Base-by-base conservation (phyloP, 2,888 invertebrate genomes). In the Torymus tubicola region DNA sequence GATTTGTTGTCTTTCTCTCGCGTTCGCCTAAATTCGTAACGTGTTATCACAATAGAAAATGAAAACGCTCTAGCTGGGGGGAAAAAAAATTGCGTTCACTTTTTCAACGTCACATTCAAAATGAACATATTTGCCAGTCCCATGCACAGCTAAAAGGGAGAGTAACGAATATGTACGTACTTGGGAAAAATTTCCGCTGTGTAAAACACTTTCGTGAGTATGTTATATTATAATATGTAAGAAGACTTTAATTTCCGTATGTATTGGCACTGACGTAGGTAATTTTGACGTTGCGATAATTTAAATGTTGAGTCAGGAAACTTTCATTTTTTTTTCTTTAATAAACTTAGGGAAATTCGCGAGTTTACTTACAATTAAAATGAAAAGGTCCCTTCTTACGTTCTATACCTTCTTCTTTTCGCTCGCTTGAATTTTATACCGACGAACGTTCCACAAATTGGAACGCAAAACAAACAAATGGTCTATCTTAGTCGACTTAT, bases 241-340 rank as follows among this genome's bases (percentile, higher is more conserved):
- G 61, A 77, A 70, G 68, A 69, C 55, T 63, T 53, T 57, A 73
- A 74, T 64, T 65, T 70, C 61, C 42, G 42, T 8, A 8, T 61
- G 13, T 55, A 75, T 69, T 79, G 79, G 79, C 74, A 79, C 70
- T 60, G 31, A 52, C 57, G 16, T 69, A 68, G 14, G 68, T 69
- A 69, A 76, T 52, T 61, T 61, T 31, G 16, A 71, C 42, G 42
- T 42, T 12, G 11, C n/a, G 16, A 21, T 16, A 31, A 42, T 13
- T 24, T n/a, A n/a, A 18, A 53, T 24, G 13, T 53, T 14, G 53
- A 24, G 53, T 5, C 2, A 21, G 42, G 13, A 50, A 69, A 70
- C 42, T 42, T 42, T 42, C 42, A 42, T 42, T 42, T 42, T 31
- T 42, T 42, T 42, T 31, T 42, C 8, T 42, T 5, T 5, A 42